A percentile compares a stretch with the other conserved stretches of the same genome.
Evolutionary conservation across 2,888 invertebrate genomes (phyloP).

Genomic region (Schizotus pectinicornis): DNA sequence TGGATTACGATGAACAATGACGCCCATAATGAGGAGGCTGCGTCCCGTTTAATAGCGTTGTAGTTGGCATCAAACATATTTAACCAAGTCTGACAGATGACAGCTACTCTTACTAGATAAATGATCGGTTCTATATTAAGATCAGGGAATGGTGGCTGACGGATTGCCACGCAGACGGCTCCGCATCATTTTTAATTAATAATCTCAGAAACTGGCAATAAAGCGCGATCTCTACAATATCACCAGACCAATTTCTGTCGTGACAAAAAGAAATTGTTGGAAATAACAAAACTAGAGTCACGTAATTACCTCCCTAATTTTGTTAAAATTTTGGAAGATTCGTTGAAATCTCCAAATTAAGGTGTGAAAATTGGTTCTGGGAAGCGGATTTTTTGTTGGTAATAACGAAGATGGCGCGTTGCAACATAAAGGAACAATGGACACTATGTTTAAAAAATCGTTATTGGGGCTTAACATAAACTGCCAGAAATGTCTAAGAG

Average conservation of each 20-base stretch:
- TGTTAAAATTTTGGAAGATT: background rate
- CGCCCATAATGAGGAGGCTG: conserved; percentile 28
- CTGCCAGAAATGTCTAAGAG: conserved; percentile 40
- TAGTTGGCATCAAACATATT: conserved; percentile 33
- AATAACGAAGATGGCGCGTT: conserved; percentile 18
- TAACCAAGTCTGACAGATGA: conserved; percentile 34
- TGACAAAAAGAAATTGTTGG: no score
- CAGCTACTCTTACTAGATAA: conserved; percentile 34
- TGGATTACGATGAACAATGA: conserved; percentile 23
- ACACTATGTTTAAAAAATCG: conserved; percentile 18
- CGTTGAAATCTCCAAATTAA: background rate
- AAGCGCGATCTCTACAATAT: background rate
- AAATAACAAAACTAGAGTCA: background rate
- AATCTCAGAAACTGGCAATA: conserved; percentile 11
- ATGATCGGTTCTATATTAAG: conserved; percentile 40
- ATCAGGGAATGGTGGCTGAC: conserved; percentile 34
- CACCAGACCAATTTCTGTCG: no score
- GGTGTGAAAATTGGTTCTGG: conserved; percentile 14
- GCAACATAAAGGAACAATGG: conserved; percentile 23
- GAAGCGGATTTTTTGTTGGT: conserved; percentile 11
- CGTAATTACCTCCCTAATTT: background rate
- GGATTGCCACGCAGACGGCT: conserved; percentile 24
- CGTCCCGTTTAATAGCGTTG: conserved; percentile 28
- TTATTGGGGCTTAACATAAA: conserved; percentile 31
- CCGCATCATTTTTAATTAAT: conserved; percentile 30